These are phyloP conservation scores for Kryptolebias ocellatus DNA, from an alignment of 2,797 vertebrate genomes.

Conservation along the genomic window DNA sequence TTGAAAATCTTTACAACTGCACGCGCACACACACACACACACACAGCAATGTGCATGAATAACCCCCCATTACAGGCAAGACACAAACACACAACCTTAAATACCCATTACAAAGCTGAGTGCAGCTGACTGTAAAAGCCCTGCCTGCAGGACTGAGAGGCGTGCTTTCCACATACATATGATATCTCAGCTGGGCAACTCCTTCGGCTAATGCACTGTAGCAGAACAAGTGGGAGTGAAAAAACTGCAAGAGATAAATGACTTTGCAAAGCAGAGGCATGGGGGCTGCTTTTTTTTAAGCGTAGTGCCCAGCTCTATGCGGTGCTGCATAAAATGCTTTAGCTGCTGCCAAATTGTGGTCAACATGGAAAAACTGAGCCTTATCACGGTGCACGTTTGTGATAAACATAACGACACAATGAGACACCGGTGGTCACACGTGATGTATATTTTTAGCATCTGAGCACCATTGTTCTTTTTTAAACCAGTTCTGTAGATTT, in stretches of 20 bases:
- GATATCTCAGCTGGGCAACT: constrained; percentile 57
- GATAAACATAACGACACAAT: constrained; percentile 28
- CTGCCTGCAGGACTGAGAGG: constrained; percentile 31
- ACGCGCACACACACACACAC: neutral
- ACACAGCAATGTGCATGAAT: neutral
- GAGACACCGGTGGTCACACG: constrained; percentile 9
- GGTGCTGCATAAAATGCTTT: constrained; percentile 14
- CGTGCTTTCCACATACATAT: constrained; percentile 51
- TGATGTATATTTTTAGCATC: neutral
- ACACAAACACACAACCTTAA: constrained; percentile 27
- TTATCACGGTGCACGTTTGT: constrained; percentile 28
- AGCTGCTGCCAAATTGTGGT: constrained; percentile 25
- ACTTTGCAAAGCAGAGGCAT: constrained; percentile 28
- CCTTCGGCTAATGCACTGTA: constrained; percentile 44
- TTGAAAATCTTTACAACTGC: neutral
- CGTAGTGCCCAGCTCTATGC: constrained; percentile 28
- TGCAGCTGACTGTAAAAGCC: constrained; percentile 18
- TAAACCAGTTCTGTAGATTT: no score
- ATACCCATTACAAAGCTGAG: constrained; percentile 23
- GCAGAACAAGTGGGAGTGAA: constrained; percentile 37
- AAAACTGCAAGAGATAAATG: constrained; percentile 48
- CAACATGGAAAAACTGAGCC: constrained; percentile 9
- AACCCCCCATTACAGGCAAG: constrained; percentile 1
- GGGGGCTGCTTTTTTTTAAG: constrained; percentile 33
- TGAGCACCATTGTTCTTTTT: neutral